These are phyloP conservation scores for Gallinago undulata DNA, from an alignment of 2,113 vertebrate genomes.

Conservation along the genomic window DNA sequence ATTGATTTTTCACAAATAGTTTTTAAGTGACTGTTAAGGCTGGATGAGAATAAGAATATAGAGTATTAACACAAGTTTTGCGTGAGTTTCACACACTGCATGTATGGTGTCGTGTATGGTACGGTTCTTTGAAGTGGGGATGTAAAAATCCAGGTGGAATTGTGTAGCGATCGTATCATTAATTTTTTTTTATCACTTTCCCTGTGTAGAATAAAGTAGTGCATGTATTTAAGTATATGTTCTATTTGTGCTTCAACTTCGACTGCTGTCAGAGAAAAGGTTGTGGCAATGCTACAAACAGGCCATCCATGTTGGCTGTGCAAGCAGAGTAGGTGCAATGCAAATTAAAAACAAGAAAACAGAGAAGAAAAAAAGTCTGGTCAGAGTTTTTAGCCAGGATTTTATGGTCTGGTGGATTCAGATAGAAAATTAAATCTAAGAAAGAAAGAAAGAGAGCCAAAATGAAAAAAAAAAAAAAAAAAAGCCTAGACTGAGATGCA, in stretches of 20 bases:
- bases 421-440: not conserved
- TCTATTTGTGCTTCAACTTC: not conserved
- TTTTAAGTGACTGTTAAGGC: constrained; percentile 7
- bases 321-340: not conserved
- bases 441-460: not conserved
- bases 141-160: not conserved
- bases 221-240: not conserved
- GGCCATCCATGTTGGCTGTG: not conserved
- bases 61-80: not conserved
- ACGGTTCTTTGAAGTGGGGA: not conserved
- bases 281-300: not conserved
- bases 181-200: not conserved
- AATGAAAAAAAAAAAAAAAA: constrained; percentile 3
- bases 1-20: constrained; percentile 23
- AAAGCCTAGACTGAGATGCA: not conserved
- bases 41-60: not conserved
- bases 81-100: not conserved
- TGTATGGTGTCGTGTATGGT: not conserved
- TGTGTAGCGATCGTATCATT: not conserved
- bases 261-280: not conserved
- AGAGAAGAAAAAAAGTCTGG: not conserved
- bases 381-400: not conserved
- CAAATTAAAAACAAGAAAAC: not conserved
- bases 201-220: not conserved
- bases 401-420: not conserved